Evolutionary conservation across 2,797 vertebrate species (phyloP).

Genomic region (Enteromius anoplus): DNA sequence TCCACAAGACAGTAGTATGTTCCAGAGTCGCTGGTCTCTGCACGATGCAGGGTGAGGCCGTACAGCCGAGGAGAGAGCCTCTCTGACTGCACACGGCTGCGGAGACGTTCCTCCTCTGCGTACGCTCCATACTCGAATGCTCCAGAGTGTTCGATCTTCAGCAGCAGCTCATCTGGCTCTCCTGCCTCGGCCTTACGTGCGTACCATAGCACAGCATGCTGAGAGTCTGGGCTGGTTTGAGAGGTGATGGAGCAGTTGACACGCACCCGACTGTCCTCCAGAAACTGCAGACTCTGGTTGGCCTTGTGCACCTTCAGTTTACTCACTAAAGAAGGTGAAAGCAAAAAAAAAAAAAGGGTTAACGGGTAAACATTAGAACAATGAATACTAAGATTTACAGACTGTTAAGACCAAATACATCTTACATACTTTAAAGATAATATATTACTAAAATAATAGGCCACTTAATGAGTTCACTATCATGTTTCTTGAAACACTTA

Average conservation of each 20-base stretch:
- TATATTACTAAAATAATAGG: background rate
- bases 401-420: background rate
- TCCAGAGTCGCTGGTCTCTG: conserved; percentile 89
- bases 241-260: conserved; percentile 90
- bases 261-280: conserved; percentile 89
- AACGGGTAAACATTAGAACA: conserved; percentile 41
- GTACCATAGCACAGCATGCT: conserved; percentile 92
- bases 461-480: background rate
- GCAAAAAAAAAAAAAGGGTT: conserved; percentile 11
- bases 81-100: conserved; percentile 89
- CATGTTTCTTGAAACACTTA: background rate
- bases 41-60: conserved; percentile 87
- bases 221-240: conserved; percentile 89
- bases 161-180: conserved; percentile 90
- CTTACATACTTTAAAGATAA: background rate
- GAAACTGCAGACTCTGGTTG: conserved; percentile 86
- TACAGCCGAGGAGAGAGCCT: conserved; percentile 76
- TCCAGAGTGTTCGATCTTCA: conserved; percentile 87
- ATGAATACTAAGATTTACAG: conserved; percentile 49
- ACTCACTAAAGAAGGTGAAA: conserved; percentile 77
- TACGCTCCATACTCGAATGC: conserved; percentile 92
- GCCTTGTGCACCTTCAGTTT: conserved; percentile 91
- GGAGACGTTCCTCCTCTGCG: conserved; percentile 88
- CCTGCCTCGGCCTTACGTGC: conserved; percentile 84
- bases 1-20: conserved; percentile 97